phyloP scores from a whole-genome alignment of 2,797 vertebrate genomes.

The Eutrigla gurnardus region DNA sequence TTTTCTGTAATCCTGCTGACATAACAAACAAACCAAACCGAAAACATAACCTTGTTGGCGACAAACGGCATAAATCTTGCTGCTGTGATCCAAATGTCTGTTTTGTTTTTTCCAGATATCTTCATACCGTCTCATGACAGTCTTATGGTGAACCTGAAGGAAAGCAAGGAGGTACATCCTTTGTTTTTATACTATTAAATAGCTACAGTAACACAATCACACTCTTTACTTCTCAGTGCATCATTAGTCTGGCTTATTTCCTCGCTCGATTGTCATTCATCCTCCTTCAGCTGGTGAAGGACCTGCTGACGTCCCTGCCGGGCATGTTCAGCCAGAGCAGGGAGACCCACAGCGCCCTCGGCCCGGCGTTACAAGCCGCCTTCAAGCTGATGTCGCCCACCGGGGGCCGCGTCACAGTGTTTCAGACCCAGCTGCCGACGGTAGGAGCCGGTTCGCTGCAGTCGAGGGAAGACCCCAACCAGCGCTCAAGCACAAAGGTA shows the following conservation, averaged over 20 bases:
- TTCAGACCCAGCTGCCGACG: constrained; percentile 95
- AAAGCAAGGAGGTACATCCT: constrained; percentile 91
- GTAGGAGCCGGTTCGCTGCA: constrained; percentile 91
- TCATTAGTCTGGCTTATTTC: not conserved
- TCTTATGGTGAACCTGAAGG: constrained; percentile 96
- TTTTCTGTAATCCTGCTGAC: too few species aligned
- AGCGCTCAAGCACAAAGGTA: constrained; percentile 97
- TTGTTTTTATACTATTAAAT: not conserved
- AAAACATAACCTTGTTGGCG: too few species aligned
- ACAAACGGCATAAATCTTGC: not conserved
- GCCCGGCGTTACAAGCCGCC: constrained; percentile 95
- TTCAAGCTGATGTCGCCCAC: constrained; percentile 97
- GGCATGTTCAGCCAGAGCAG: constrained; percentile 92
- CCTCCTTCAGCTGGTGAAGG: constrained; percentile 90
- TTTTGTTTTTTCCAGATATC: constrained; percentile 85
- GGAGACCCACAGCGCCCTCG: constrained; percentile 95
- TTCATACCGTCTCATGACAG: constrained; percentile 96
- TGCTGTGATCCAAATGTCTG: not conserved
- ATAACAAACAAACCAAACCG: too few species aligned
- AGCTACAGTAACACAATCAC: not conserved
- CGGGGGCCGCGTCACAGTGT: constrained; percentile 94
- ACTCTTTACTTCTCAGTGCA: not conserved
- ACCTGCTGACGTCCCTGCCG: constrained; percentile 90
- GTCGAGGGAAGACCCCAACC: constrained; percentile 96
- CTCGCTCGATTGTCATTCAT: constrained; percentile 7